These are phyloP conservation scores for Micrastur ruficollis DNA, from an alignment of 2,797 vertebrate genomes.

Conservation along the genomic window DNA sequence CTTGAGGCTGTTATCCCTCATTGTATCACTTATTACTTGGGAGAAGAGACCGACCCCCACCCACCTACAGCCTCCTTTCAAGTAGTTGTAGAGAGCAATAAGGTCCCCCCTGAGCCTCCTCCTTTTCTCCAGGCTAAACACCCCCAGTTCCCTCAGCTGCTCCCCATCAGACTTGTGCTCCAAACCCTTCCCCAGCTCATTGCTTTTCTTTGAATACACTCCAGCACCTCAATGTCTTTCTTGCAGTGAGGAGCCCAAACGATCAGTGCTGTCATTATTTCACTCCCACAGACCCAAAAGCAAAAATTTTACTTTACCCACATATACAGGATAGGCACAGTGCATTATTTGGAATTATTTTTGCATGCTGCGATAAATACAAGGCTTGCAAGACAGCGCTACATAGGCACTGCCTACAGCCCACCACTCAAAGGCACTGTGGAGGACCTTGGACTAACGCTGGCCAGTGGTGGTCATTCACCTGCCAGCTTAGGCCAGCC, in stretches of 20 bases:
- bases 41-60: no score
- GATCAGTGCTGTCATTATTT: background rate
- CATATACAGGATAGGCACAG: rapidly evolving
- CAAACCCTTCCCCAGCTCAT: no score
- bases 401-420: rapidly evolving
- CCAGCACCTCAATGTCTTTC: background rate
- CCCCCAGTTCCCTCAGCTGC: no score
- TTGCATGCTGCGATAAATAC: background rate
- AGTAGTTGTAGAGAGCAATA: no score
- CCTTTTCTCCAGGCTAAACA: no score
- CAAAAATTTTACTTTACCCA: background rate
- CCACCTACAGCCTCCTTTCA: no score
- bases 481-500: background rate
- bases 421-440: background rate
- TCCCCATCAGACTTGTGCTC: no score
- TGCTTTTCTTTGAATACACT: no score
- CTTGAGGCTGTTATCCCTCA: no score
- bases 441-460: background rate
- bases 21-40: no score
- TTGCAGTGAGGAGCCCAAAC: background rate
- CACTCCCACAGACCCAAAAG: background rate
- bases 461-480: background rate
- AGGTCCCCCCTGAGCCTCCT: no score
- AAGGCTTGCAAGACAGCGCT: background rate
- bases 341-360: background rate